Percentiles rank a stretch among this genome's conserved stretches.
Evolutionary conservation across 2,888 invertebrate genomes (phyloP).

Genomic region (Lasioglossum villosulum): DNA sequence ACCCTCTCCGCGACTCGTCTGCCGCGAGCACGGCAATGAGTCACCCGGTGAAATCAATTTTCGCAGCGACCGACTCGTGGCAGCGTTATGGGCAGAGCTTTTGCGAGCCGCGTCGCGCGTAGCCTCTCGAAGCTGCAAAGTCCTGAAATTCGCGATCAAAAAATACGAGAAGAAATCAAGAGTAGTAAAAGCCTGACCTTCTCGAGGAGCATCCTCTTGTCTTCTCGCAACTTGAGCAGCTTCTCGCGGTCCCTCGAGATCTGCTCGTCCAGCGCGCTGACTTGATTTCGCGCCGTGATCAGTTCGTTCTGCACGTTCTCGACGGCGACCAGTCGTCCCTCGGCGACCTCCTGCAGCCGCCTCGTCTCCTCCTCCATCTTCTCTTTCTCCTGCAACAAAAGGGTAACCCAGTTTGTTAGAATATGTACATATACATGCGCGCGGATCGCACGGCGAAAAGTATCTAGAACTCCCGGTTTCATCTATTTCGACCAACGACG

Average conservation of each 20-base stretch:
- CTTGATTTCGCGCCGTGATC: constrained; percentile 73
- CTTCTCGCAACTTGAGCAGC: constrained; percentile 80
- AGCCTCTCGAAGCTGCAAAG: not conserved
- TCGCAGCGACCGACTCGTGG: constrained; percentile 16
- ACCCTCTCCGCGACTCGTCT: constrained; percentile 62
- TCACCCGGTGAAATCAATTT: constrained; percentile 63
- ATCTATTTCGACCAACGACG: constrained; percentile 43
- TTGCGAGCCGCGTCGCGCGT: not conserved
- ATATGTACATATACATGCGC: not conserved
- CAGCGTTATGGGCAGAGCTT: not conserved
- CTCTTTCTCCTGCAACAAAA: constrained; percentile 77
- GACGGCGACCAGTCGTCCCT: constrained; percentile 72
- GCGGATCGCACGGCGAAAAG: constrained; percentile 22
- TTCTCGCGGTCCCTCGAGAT: constrained; percentile 81
- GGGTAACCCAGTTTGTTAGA: constrained; percentile 29
- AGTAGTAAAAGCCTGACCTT: constrained; percentile 73
- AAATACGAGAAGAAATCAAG: not conserved
- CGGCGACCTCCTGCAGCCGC: constrained; percentile 70
- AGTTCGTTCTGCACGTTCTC: constrained; percentile 81
- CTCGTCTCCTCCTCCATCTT: constrained; percentile 71
- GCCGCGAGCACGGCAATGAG: constrained; percentile 58
- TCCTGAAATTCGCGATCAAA: not conserved
- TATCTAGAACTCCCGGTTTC: constrained; percentile 43
- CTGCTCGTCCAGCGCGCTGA: constrained; percentile 78
- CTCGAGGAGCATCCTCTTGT: constrained; percentile 80